Evolutionary conservation across 2,797 vertebrate genomes (phyloP).

Genomic region (Pteropus rufus): DNA sequence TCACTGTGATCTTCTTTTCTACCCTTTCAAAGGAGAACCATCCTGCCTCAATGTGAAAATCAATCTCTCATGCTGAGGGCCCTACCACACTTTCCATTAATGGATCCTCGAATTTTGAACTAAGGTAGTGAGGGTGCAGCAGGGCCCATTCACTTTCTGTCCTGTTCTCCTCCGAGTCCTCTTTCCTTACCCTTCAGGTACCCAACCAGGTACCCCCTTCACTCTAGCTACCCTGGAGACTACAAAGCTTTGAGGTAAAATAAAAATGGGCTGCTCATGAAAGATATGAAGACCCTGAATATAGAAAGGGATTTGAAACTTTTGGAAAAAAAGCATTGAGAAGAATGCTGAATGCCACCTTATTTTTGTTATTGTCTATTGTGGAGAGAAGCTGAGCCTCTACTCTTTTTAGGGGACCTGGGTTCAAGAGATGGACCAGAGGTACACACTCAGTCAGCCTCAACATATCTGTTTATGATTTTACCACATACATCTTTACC

Average conservation of each 20-base stretch:
- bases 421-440: background rate
- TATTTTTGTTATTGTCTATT: background rate
- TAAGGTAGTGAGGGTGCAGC: background rate
- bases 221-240: background rate
- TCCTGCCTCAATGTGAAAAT: background rate
- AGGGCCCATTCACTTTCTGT: background rate
- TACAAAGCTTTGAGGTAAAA: background rate
- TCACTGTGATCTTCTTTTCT: background rate
- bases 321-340: background rate
- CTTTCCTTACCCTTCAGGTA: background rate
- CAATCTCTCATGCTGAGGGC: background rate
- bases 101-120: background rate
- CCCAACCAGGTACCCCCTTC: background rate
- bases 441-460: background rate
- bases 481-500: background rate
- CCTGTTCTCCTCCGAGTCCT: background rate
- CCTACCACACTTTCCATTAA: background rate
- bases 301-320: background rate
- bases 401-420: background rate
- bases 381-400: background rate
- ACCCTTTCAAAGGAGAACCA: background rate
- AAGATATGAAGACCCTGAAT: background rate
- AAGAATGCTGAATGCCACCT: background rate
- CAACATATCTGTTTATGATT: background rate
- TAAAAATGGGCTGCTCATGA: background rate